Evolutionary conservation across 2,113 vertebrate species (phyloP).

Genomic region (Dipodomys spectabilis): DNA sequence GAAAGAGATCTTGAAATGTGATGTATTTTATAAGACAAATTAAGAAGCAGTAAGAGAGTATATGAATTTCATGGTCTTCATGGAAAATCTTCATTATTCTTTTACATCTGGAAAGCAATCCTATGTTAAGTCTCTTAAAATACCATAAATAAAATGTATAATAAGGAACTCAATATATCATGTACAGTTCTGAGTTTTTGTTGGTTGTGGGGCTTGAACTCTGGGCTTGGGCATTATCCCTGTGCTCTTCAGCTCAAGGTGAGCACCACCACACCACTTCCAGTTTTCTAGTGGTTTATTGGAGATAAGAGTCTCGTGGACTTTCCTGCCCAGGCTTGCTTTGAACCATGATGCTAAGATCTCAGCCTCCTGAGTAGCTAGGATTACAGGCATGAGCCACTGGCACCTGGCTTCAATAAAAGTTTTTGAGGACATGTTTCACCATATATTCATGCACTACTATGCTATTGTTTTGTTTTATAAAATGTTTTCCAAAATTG

Average conservation of each 20-base stretch:
- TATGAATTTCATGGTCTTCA: neutral
- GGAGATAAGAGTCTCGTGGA: too few species aligned
- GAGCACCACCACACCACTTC: too few species aligned
- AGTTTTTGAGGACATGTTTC: neutral
- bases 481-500: neutral
- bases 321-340: too few species aligned
- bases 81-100: neutral
- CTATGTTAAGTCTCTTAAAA: neutral
- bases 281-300: too few species aligned
- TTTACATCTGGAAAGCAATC: neutral
- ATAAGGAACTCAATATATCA: neutral
- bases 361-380: too few species aligned
- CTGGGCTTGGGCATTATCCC: too few species aligned
- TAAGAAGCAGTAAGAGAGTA: neutral
- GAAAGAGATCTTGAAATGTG: neutral
- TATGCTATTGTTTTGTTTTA: neutral
- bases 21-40: constrained; percentile 18
- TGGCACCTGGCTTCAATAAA: neutral
- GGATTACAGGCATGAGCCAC: too few species aligned
- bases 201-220: too few species aligned
- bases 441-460: neutral
- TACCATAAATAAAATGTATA: neutral
- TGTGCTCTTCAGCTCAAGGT: too few species aligned
- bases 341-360: too few species aligned
- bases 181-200: too few species aligned